Conservation (phyloP, 2,113 vertebrate genomes). For the Stegastes partitus region DNA sequence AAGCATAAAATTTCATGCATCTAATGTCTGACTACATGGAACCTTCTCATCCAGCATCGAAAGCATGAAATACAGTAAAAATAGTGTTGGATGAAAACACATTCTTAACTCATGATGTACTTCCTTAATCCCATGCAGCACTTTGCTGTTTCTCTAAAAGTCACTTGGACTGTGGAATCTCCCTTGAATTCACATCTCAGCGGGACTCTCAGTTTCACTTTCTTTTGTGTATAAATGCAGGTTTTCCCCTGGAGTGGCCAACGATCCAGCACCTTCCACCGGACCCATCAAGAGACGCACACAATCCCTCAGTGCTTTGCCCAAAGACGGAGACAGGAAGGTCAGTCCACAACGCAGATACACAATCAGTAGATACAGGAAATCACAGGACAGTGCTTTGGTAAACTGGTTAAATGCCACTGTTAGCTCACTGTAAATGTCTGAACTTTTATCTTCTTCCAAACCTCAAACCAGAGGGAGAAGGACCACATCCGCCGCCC, state of each 20-base stretch:
- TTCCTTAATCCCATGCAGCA: not conserved
- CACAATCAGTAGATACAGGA: not conserved
- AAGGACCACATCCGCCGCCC: slow-evolving; percentile 95
- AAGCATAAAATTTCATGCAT: too few species aligned
- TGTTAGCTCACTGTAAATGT: not conserved
- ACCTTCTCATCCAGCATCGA: too few species aligned
- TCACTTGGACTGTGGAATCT: slow-evolving; percentile 6
- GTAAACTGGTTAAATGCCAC: not conserved
- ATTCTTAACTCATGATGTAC: not conserved
- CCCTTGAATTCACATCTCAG: not conserved
- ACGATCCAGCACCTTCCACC: slow-evolving; percentile 85
- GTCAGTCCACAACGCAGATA: slow-evolving; percentile 64
- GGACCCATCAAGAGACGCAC: slow-evolving; percentile 90
- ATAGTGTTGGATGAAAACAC: too few species aligned
- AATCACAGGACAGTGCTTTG: not conserved
- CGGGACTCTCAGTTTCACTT: slow-evolving; percentile 33
- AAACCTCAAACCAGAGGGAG: slow-evolving; percentile 84
- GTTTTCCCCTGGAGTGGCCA: slow-evolving; percentile 88
- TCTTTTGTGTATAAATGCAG: slow-evolving; percentile 66
- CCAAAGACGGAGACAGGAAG: slow-evolving; percentile 93
- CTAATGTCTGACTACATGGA: too few species aligned
- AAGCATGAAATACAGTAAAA: too few species aligned
- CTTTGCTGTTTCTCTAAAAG: not conserved
- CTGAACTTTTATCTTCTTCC: not conserved
- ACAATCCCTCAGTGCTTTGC: slow-evolving; percentile 93